Conservation (phyloP, 1,140 invertebrate species). For the Zaprionus africanus region DNA sequence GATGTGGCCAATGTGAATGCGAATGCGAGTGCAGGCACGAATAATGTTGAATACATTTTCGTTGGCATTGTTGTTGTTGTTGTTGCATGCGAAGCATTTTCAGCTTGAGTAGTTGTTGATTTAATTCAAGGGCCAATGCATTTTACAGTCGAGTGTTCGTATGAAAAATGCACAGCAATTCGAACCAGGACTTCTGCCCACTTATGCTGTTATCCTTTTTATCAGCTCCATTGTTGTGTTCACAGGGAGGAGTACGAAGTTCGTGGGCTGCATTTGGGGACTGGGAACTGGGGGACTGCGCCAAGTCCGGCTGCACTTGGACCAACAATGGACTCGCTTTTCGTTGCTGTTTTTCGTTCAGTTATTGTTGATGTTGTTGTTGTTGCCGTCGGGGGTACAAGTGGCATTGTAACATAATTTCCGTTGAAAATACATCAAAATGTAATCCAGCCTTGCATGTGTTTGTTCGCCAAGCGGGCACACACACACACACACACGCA, state of each 20-base stretch:
- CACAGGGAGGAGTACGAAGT: neutral
- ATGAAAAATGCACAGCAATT: conserved; percentile 75
- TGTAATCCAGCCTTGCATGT: conserved; percentile 66
- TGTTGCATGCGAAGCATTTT: conserved; percentile 44
- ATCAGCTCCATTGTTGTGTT: conserved; percentile 44
- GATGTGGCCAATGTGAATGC: conserved; percentile 33
- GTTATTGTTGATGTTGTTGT: conserved; percentile 13
- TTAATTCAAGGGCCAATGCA: conserved; percentile 80
- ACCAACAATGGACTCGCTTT: conserved; percentile 37
- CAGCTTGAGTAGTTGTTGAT: conserved; percentile 76
- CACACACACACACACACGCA: conserved; percentile 26
- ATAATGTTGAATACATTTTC: conserved; percentile 41
- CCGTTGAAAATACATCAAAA: conserved; percentile 78
- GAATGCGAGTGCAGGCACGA: neutral
- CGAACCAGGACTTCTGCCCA: conserved; percentile 52
- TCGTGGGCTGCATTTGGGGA: neutral
- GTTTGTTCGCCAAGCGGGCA: conserved; percentile 46
- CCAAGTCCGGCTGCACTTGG: conserved; percentile 28
- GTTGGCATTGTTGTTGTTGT: conserved; percentile 11
- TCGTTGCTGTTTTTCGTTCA: conserved; percentile 8
- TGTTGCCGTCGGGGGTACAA: conserved; percentile 42
- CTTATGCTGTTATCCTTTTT: conserved; percentile 62
- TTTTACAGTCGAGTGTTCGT: conserved; percentile 67
- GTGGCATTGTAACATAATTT: conserved; percentile 78
- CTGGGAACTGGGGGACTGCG: too few relatives aligned